Evolutionary conservation across 2,888 invertebrate species (phyloP).

Genomic region (Drosophila helvetica): DNA sequence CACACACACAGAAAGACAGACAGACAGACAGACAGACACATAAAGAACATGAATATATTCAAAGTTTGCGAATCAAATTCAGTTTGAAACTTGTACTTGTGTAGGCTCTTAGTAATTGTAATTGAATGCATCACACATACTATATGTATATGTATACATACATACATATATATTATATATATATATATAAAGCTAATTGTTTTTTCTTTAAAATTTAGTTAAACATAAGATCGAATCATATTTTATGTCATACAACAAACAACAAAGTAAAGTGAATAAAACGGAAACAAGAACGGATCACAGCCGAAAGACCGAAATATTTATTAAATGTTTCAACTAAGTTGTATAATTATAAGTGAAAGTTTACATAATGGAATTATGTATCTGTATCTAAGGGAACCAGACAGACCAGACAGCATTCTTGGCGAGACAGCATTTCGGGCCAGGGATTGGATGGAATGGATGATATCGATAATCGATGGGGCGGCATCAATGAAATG

Average conservation of each 20-base stretch:
- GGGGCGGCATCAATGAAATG: background rate
- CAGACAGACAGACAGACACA: constrained; percentile 12
- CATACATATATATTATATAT: constrained; percentile 28
- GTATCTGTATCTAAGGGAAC: constrained; percentile 59
- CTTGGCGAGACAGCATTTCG: constrained; percentile 9
- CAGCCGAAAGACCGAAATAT: constrained; percentile 31
- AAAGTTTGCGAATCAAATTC: constrained; percentile 68
- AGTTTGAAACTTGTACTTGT: constrained; percentile 66
- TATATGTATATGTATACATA: constrained; percentile 21
- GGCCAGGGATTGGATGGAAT: background rate
- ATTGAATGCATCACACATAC: constrained; percentile 25
- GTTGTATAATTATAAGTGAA: constrained; percentile 78
- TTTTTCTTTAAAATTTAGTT: constrained; percentile 70
- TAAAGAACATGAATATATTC: constrained; percentile 20
- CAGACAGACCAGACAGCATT: constrained; percentile 12
- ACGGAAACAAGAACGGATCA: background rate
- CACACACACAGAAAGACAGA: background rate
- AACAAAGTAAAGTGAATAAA: constrained; percentile 35
- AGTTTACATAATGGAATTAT: constrained; percentile 75
- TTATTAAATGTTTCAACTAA: constrained; percentile 79
- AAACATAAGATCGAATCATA: constrained; percentile 66
- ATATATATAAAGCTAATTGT: constrained; percentile 58
- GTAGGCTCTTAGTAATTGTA: constrained; percentile 60
- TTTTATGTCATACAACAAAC: constrained; percentile 62
- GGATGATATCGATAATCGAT: constrained; percentile 16